Evolutionary conservation across 1,140 invertebrate species (phyloP), one percentile per base, ranked within the genome.

Genomic region (Aphidius ervi): DNA sequence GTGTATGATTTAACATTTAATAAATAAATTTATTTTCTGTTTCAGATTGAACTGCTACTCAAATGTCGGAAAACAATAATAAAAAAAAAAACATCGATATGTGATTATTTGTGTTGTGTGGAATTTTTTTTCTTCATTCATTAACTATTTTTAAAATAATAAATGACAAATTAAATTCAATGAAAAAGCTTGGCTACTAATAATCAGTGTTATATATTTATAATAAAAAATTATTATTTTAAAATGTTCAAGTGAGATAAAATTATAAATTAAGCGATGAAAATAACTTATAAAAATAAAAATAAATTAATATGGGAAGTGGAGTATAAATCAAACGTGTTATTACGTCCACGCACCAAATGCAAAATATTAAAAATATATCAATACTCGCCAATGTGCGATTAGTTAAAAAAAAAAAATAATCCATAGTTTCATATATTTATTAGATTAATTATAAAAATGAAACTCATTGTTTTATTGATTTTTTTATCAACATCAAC

Each of bases 391-490:
- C 16, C 7, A n/a, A 6, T 16, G 10, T 31, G 23, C 23, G 23
- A 31, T 31, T 31, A 31, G 23, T 31, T 31, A 1, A 1, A 31
- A 31, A 43, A 8, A 9, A 10, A 10, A 55, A 31, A 31, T 31
- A 31, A 31, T 3, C 4, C 23, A 31, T 31, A 31, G 23, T 31
- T 31, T 31, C 23, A 31, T 31, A 31, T 45, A 6, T 23, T 5
- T 40, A 31, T 31, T 31, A 3, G 4, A 31, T 46, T 8, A 16
- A 31, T 46, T 23, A 46, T 20, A 67, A 67, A 70, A 56, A 72
- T 74, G 73, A 64, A 72, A 74, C 62, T 74, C 62, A 65, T 77
- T 61, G 52, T 70, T 54, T 67, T 74, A 65, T 60, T 75, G 58
- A 63, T 71, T 49, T 69, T 64, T 63, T 65, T 75, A 55, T 67